Base-by-base conservation (phyloP, 2,888 invertebrate species). In the Megaustenia siamemsis region DNA sequence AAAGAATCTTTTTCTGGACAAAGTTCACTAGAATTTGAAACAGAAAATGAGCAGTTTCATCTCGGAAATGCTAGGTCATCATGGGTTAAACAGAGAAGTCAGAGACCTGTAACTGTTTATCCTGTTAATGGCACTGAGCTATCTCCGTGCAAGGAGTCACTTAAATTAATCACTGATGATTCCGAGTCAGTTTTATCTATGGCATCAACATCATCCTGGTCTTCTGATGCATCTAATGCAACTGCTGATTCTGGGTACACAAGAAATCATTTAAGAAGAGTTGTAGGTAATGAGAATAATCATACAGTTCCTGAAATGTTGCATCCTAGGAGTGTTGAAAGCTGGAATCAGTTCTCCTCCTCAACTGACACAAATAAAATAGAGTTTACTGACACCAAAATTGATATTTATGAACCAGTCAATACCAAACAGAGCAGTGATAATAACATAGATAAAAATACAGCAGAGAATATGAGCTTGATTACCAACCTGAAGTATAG, bases 121-220 rank as follows among this genome's bases (percentile, higher is more conserved):
- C 83, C 83, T 15, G 49, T 71, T 56, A n/a, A 84, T 40, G 83
- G 79, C 78, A 84, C 69, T 32, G 71, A 78, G 21, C 15, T 79
- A 10, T 84, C 60, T 71, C 83, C 71, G 1, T 66, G 53, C 12
- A 45, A n/a, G 49, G 73, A 71, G 21, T 38, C 69, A 21, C 28
- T 53, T 24, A 45, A 28, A 35, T 24, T 32, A 32, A 66, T 49
- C 2, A 32, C n/a, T 0, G 71, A 71, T 49, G 83, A 79, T 49
- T 40, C 76, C 8, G 75, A 79, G 35, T 80, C 76, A 35, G 77
- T 75, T n/a, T 21, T 71, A 53, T 71, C 79, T 32, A 73, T 49
- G 0, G 21, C 77, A 28, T 78, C 78, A 53, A 43, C 60, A 24
- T 69, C 79, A 35, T 56, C 78, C 21, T 56, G 45, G 10, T 40